These are phyloP conservation scores for Samia ricini DNA, from an alignment of 1,140 invertebrate species.

Conservation along the genomic window DNA sequence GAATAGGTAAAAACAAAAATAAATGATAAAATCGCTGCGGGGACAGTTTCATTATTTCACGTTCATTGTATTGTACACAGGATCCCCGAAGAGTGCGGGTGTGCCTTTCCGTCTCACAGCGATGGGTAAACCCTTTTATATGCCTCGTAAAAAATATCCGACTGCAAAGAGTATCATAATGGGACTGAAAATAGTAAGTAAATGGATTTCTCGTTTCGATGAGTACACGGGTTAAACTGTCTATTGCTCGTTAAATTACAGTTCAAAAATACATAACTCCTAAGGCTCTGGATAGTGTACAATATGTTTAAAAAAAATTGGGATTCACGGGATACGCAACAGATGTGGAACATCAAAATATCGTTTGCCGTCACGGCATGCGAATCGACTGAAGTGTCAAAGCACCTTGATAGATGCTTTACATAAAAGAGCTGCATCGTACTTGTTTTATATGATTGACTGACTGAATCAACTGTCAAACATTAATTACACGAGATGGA, in stretches of 20 bases:
- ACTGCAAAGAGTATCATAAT: conserved; percentile 37
- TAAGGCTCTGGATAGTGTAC: neutral
- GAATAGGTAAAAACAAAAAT: conserved; percentile 17
- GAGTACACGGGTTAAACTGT: conserved; percentile 30
- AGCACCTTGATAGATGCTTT: no score
- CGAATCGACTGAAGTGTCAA: no score
- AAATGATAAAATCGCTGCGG: conserved; percentile 34
- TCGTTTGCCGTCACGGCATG: no score
- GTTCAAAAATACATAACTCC: neutral
- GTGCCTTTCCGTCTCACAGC: conserved; percentile 34
- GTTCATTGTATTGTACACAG: conserved; percentile 42
- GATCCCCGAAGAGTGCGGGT: conserved; percentile 37
- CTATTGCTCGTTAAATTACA: conserved; percentile 18
- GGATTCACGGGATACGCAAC: no score
- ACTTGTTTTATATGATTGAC: no score
- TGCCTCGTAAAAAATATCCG: conserved; percentile 38
- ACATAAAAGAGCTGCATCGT: no score
- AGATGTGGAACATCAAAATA: no score
- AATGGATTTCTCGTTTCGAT: conserved; percentile 38
- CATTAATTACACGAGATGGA: no score
- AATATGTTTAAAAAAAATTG: neutral
- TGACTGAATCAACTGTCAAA: no score
- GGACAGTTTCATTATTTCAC: conserved; percentile 48
- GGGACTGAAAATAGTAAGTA: conserved; percentile 38
- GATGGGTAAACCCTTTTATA: conserved; percentile 40